Conservation (phyloP, 2,888 invertebrate genomes). For the Ashinkailepas kermadecensis region DNA sequence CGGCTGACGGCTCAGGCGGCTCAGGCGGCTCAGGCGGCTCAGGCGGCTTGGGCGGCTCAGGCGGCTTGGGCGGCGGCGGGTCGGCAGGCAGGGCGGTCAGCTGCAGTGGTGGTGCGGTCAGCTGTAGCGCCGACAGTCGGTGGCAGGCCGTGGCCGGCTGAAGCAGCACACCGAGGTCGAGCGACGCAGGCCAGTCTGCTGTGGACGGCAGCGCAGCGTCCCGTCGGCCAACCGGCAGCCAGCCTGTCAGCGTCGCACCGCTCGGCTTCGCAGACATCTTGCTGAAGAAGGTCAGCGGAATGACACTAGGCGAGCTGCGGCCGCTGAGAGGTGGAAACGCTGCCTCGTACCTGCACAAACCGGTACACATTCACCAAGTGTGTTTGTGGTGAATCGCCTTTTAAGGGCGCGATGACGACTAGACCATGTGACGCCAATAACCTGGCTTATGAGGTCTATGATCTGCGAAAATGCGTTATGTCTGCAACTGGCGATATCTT, state of each 20-base stretch:
- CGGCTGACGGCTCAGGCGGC: conserved; percentile 59
- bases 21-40: conserved; percentile 35
- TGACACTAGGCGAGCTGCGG: not conserved
- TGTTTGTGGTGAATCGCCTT: not conserved
- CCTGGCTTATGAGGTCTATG: too few relatives aligned
- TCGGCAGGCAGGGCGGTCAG: not conserved
- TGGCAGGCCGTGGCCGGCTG: not conserved
- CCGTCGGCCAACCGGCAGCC: not conserved
- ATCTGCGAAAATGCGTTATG: too few relatives aligned
- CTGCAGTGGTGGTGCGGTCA: not conserved
- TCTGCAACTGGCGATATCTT: too few relatives aligned
- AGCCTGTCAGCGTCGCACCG: not conserved
- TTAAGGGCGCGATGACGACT: too few relatives aligned
- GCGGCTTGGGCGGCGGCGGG: not conserved
- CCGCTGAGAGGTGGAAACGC: not conserved
- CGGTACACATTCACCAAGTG: not conserved
- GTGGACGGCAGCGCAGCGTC: not conserved
- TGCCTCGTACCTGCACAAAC: not conserved
- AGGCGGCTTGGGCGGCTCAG: not conserved
- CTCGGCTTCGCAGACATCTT: not conserved
- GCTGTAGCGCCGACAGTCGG: not conserved
- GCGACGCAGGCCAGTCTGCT: not conserved
- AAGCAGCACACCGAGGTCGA: not conserved
- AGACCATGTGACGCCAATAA: too few relatives aligned
- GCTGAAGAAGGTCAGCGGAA: conserved; percentile 18